Base-by-base conservation (phyloP, 2,113 vertebrate species). In the Trogon surrucura region DNA sequence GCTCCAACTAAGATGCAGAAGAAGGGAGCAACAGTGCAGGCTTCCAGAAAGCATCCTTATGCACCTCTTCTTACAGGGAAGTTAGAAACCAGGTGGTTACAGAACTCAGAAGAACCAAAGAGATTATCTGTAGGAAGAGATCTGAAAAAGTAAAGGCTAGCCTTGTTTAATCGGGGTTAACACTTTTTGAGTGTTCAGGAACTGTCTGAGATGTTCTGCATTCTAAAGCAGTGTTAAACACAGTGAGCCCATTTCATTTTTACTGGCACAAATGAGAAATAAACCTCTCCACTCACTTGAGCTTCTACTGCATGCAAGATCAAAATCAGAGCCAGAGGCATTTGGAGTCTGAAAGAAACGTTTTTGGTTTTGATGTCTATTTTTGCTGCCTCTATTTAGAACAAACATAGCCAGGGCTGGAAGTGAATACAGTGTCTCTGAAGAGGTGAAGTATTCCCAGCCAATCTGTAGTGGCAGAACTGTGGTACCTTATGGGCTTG, bases 311-410 rank as follows among this genome's bases (percentile, higher is more conserved):
- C 89, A 73, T 85, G 53, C 0, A 1, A 95, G 96, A 96, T 96
- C 92, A 96, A 96, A 96, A 95, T 96, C 92, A 47, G 96, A 95
- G 90, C 96, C 93, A 95, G 95, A 96, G 91, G 96, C 95, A 69
- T 79, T 85, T 69, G 80, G 93, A 95, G 82, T 92, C 87, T 94
- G 90, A 96, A 96, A 96, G 90, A 97, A 92, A 92, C 94, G 92
- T 74, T 95, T 96, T 96, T 96, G 80, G 2, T 78, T 96, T 96
- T 97, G 95, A 97, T 93, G 93, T 96, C 95, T 96, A 91, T 94
- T 97, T 97, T 96, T 96, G 92, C 93, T 96, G 80, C 80, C 92
- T 94, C 80, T 94, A 92, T 95, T 96, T 96, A 94, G 85, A 96
- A 88, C 88, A 94, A 95, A 94, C 83, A 94, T 48, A 84, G 85